These are phyloP conservation scores for Adrianichthys oophorus DNA, from an alignment of 2,797 vertebrate species.

Conservation along the genomic window DNA sequence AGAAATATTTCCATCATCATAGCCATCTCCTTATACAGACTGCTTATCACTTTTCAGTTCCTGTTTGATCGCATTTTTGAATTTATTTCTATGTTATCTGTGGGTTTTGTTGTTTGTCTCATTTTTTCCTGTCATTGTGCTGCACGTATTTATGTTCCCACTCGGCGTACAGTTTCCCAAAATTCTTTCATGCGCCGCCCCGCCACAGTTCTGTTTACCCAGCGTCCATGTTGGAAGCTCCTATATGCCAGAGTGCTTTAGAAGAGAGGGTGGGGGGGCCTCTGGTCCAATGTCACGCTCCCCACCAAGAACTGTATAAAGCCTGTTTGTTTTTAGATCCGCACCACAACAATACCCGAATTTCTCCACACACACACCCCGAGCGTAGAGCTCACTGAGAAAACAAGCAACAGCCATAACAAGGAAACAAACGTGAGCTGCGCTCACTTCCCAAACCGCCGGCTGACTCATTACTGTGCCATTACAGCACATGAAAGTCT, in stretches of 20 bases:
- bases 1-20: background rate
- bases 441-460: slow-evolving; percentile 66
- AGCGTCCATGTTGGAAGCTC: slow-evolving; percentile 30
- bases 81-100: slow-evolving; percentile 28
- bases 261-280: background rate
- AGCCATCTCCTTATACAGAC: background rate
- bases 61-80: slow-evolving; percentile 10
- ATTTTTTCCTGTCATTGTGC: slow-evolving; percentile 71
- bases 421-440: slow-evolving; percentile 62
- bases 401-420: slow-evolving; percentile 76
- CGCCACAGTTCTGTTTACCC: slow-evolving; percentile 50
- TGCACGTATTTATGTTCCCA: slow-evolving; percentile 62
- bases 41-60: background rate
- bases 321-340: slow-evolving; percentile 75
- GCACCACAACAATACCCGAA: slow-evolving; percentile 65
- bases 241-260: slow-evolving; percentile 39
- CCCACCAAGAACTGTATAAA: slow-evolving; percentile 35
- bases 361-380: slow-evolving; percentile 31
- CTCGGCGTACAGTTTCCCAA: slow-evolving; percentile 54
- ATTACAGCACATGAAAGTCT: slow-evolving; percentile 72
- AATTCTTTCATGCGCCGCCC: slow-evolving; percentile 35
- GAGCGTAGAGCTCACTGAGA: slow-evolving; percentile 55
- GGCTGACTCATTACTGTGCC: slow-evolving; percentile 67
- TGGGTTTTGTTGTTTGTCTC: slow-evolving; percentile 51
- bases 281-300: slow-evolving; percentile 55